Conservation (phyloP, 1,140 invertebrate species). For the Microvelia longipes region DNA sequence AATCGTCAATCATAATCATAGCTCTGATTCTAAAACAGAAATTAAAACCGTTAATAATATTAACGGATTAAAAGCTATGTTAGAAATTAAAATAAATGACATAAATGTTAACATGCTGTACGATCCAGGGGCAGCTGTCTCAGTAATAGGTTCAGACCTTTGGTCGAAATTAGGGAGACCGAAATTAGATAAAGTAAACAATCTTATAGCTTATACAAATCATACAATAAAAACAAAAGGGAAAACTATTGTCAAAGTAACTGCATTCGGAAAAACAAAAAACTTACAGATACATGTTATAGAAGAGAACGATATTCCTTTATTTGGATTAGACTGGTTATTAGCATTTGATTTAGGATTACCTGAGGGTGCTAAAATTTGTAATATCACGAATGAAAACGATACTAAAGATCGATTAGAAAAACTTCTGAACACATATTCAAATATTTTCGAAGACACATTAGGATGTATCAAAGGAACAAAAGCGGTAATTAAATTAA, state of each 20-base stretch:
- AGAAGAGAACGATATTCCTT: neutral
- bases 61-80: neutral
- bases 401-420: neutral
- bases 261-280: neutral
- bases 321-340: neutral
- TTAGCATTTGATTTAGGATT: neutral
- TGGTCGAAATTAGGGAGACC: neutral
- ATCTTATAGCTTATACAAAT: neutral
- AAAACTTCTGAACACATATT: neutral
- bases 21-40: neutral
- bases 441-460: neutral
- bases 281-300: neutral
- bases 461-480: slow-evolving; percentile 16
- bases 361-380: neutral
- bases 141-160: neutral
- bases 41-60: neutral
- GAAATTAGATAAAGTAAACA: neutral
- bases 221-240: neutral
- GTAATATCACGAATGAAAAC: neutral
- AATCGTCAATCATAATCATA: neutral
- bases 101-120: neutral
- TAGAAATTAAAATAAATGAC: neutral
- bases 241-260: neutral
- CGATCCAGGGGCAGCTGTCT: neutral
- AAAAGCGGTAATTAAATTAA: slow-evolving; percentile 3